A percentile compares a stretch with the other conserved stretches of the same genome.
Evolutionary conservation across 2,113 vertebrate species (phyloP).

Genomic region (Uria lomvia): DNA sequence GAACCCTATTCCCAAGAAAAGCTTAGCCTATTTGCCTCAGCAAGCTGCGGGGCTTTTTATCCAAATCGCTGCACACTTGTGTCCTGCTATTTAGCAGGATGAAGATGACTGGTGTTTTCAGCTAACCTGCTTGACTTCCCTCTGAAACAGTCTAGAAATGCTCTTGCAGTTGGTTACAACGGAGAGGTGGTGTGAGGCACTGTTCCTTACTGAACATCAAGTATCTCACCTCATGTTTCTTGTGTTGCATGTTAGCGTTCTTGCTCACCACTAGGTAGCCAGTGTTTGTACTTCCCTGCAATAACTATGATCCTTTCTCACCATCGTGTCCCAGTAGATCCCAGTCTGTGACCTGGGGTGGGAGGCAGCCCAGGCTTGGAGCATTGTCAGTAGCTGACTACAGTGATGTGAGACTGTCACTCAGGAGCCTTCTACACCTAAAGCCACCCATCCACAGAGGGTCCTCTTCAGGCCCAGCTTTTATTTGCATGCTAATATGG

Average conservation of each 20-base stretch:
- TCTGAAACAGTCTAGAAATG: not conserved
- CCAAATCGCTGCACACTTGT: not conserved
- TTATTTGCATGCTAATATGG: not conserved
- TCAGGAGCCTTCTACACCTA: not conserved
- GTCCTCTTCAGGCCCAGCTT: not conserved
- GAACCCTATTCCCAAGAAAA: not conserved
- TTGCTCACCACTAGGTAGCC: not conserved
- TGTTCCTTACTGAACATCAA: not conserved
- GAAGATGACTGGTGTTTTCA: not conserved
- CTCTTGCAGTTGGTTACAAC: not conserved
- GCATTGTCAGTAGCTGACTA: not conserved
- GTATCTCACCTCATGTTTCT: not conserved
- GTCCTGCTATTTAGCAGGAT: not conserved
- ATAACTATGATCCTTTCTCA: not conserved
- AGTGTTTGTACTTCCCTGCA: not conserved
- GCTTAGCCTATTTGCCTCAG: not conserved
- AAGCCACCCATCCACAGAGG: not conserved
- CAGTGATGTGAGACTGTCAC: not conserved
- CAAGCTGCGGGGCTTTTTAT: not conserved
- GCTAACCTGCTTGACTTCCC: not conserved
- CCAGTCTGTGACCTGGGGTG: not conserved
- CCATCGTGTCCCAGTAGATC: not conserved
- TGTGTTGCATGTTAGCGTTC: not conserved
- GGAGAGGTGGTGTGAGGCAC: not conserved
- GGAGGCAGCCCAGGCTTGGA: accelerated